phyloP scores from a whole-genome alignment of 2,797 vertebrate species.

The Pterois miles region DNA sequence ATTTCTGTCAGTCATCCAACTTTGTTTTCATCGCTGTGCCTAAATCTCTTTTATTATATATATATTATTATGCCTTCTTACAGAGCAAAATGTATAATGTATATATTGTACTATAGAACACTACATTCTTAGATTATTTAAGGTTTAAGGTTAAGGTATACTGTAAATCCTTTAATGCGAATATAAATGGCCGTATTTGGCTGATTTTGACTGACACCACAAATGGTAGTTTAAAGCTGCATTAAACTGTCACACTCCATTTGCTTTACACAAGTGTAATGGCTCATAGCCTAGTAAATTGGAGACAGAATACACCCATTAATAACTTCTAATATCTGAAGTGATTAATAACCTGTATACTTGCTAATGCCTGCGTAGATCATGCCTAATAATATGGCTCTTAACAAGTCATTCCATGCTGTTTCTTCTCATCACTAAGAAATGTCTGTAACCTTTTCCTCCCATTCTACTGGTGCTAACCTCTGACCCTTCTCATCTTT shows the following conservation, averaged over 20 bases:
- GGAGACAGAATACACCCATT: slow-evolving; percentile 51
- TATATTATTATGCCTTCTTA: slow-evolving; percentile 20
- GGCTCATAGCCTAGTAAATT: slow-evolving; percentile 38
- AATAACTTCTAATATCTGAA: slow-evolving; percentile 54
- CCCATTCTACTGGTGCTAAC: slow-evolving; percentile 71
- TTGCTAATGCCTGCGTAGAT: slow-evolving; percentile 48
- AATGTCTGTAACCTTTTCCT: slow-evolving; percentile 70
- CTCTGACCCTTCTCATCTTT: slow-evolving; percentile 92
- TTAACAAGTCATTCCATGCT: slow-evolving; percentile 45
- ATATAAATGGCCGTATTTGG: not conserved
- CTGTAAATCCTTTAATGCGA: not conserved
- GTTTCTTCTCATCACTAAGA: slow-evolving; percentile 58
- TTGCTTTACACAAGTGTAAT: slow-evolving; percentile 38
- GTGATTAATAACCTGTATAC: slow-evolving; percentile 46
- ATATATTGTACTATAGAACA: not conserved
- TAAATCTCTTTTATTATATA: slow-evolving; percentile 16
- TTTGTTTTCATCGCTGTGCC: slow-evolving; percentile 36
- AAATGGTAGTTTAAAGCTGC: slow-evolving; percentile 18
- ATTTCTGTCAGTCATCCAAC: slow-evolving; percentile 28
- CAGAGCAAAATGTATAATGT: not conserved
- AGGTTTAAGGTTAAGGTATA: not conserved
- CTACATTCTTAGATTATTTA: not conserved
- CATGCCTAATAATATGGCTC: slow-evolving; percentile 37
- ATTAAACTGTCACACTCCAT: slow-evolving; percentile 20
- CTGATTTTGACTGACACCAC: slow-evolving; percentile 17